Conservation (phyloP, 2,113 vertebrate genomes). For the Clarias gariepinus region DNA sequence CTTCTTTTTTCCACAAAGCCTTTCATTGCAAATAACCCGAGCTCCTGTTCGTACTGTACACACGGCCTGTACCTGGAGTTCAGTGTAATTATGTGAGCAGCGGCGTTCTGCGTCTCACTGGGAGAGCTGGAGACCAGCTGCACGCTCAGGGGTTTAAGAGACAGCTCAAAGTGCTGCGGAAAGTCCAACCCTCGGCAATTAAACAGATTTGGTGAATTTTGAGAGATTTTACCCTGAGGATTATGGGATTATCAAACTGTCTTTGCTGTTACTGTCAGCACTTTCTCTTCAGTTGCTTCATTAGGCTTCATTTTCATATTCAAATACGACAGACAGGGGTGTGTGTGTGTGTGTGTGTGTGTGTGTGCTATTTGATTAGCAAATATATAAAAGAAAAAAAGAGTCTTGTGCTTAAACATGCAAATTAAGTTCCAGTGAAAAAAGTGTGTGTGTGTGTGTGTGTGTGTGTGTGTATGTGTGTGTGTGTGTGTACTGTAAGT, state of each 20-base stretch:
- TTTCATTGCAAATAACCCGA: no score
- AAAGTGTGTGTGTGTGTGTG: not conserved
- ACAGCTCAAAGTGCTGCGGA: no score
- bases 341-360: not conserved
- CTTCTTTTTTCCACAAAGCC: no score
- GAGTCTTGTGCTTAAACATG: conserved; percentile 10
- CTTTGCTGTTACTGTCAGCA: not conserved
- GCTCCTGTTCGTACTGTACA: no score
- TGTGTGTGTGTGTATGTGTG: not conserved
- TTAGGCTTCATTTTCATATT: conserved; percentile 20
- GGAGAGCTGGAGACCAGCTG: no score
- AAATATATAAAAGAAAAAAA: conserved; percentile 23
- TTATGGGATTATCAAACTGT: not conserved
- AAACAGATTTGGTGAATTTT: no score
- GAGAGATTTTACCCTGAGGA: not conserved
- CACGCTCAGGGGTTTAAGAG: no score
- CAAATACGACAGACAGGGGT: not conserved
- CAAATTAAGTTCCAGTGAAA: not conserved
- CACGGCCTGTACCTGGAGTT: no score
- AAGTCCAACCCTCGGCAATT: no score
- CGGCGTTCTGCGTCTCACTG: no score
- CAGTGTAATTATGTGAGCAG: no score
- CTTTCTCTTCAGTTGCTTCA: not conserved
- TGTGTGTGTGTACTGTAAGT: not conserved
- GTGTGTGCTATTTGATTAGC: conserved; percentile 29